These are phyloP conservation scores for Acomys russatus DNA, from an alignment of 2,797 vertebrate species.

Conservation along the genomic window DNA sequence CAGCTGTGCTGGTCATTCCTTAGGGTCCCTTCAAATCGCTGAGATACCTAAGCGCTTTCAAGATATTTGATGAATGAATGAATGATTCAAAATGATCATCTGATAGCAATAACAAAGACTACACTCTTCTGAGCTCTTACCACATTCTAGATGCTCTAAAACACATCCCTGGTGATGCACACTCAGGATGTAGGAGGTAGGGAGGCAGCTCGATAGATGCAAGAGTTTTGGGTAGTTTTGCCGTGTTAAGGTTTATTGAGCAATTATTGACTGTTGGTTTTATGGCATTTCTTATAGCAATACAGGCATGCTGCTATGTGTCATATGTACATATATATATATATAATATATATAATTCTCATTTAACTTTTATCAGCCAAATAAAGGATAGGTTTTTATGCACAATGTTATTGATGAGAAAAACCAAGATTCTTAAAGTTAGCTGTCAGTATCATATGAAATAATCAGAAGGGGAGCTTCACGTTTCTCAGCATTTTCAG, in stretches of 20 bases:
- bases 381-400: background rate
- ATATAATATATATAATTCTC: background rate
- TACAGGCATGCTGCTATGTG: background rate
- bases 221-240: slow-evolving; percentile 8
- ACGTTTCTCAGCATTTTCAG: slow-evolving; percentile 25
- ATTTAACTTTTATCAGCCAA: background rate
- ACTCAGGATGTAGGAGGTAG: background rate
- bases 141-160: background rate
- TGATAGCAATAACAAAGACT: background rate
- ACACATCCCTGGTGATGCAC: background rate
- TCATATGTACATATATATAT: background rate
- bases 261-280: background rate
- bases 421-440: too few species aligned
- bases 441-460: background rate
- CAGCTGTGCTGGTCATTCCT: background rate
- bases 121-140: background rate
- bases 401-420: background rate
- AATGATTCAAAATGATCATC: background rate
- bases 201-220: background rate
- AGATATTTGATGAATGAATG: slow-evolving; percentile 17
- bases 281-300: background rate
- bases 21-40: background rate
- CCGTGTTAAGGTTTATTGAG: slow-evolving; percentile 8
- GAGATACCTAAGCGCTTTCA: background rate
- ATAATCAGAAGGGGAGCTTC: background rate